Percentiles rank a stretch among this genome's conserved stretches.
phyloP scores from a whole-genome alignment of 1,140 invertebrate genomes.

The Elymnias hypermnestra region DNA sequence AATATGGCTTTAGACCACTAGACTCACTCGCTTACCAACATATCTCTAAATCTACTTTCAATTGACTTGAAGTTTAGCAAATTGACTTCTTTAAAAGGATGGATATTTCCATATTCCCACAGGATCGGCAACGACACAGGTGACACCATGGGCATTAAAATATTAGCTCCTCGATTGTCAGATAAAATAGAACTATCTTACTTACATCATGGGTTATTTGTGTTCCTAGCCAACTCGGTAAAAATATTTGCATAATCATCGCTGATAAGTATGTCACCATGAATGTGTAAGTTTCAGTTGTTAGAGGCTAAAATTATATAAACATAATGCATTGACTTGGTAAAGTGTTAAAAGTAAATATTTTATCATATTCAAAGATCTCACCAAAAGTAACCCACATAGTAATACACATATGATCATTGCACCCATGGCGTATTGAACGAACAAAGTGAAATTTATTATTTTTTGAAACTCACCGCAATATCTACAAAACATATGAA shows the following conservation, averaged over 20 bases:
- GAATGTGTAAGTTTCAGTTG: conserved; percentile 17
- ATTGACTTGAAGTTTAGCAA: too few species aligned
- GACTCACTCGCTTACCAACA: too few species aligned
- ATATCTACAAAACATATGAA: conserved; percentile 16
- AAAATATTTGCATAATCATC: conserved; percentile 39
- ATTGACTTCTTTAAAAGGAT: too few species aligned
- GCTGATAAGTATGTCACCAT: conserved; percentile 29
- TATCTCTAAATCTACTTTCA: too few species aligned
- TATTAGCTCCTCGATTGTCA: too few species aligned
- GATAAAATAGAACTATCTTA: too few species aligned
- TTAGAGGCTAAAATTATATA: conserved; percentile 24
- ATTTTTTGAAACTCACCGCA: conserved; percentile 14
- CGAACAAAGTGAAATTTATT: conserved; percentile 17
- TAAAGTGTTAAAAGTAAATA: not conserved
- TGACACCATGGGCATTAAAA: too few species aligned
- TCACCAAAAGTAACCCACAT: conserved; percentile 23
- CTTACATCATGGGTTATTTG: conserved; percentile 28
- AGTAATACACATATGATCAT: conserved; percentile 23
- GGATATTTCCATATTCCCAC: too few species aligned
- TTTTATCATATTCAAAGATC: not conserved
- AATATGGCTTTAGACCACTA: too few species aligned
- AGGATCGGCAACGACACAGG: too few species aligned
- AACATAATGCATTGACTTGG: not conserved
- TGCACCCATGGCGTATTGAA: conserved; percentile 23
- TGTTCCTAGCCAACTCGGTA: conserved; percentile 32